Percentiles rank a stretch among this genome's conserved stretches.
Conservation (phyloP, 2,113 vertebrate species). For the Chloropsis cyanopogon region DNA sequence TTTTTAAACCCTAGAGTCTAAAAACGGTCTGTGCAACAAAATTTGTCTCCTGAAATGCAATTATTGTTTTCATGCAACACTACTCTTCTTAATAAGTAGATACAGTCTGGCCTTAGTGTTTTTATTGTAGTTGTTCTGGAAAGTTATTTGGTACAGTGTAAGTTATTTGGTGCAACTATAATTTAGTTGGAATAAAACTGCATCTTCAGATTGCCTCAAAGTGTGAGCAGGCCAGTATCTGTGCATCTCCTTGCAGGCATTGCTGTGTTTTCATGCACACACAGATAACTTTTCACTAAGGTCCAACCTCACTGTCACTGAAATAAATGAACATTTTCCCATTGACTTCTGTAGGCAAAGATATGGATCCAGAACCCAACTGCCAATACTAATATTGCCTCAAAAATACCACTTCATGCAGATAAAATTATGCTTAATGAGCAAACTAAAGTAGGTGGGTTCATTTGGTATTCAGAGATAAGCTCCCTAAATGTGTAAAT, state of each 20-base stretch:
- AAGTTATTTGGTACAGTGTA: not conserved
- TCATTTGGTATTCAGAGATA: slow-evolving; percentile 37
- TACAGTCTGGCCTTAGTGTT: not conserved
- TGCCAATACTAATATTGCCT: not conserved
- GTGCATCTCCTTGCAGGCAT: not conserved
- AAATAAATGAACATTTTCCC: slow-evolving; percentile 21
- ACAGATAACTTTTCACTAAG: not conserved
- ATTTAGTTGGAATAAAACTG: not conserved
- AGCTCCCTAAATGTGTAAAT: slow-evolving; percentile 1
- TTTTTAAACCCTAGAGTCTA: not conserved
- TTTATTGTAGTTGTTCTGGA: not conserved
- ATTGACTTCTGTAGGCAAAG: not conserved
- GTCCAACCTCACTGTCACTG: not conserved
- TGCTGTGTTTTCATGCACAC: not conserved
- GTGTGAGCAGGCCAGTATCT: not conserved
- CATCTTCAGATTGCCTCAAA: not conserved
- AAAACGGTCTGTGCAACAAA: not conserved
- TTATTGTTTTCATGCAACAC: not conserved
- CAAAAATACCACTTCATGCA: not conserved
- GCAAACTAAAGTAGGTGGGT: not conserved
- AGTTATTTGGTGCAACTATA: not conserved
- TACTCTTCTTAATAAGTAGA: not conserved
- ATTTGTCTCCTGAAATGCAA: not conserved
- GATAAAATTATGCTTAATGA: slow-evolving; percentile 24
- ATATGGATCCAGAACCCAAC: not conserved